Evolutionary conservation across 2,797 vertebrate species (phyloP), one percentile per base, ranked within the genome.

Genomic region (Manis pentadactyla): DNA sequence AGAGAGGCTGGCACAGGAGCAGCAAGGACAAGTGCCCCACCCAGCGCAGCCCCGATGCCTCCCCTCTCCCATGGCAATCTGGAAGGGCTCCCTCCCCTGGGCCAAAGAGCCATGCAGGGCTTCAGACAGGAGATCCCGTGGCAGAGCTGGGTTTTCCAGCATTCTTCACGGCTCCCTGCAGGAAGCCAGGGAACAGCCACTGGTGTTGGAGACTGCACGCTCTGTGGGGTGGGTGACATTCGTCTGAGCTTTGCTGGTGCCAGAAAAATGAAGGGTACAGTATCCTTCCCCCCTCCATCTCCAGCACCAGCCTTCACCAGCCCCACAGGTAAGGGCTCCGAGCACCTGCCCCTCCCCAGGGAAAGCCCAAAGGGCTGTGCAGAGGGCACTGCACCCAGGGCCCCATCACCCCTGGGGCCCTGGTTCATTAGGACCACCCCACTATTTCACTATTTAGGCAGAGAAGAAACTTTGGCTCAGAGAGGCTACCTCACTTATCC

Each of bases 1-100:
- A 27, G 68, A 31, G 68, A 92, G 77, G 53, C 55, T 81, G 46
- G 77, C 14, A 57, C 68, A 6, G 6, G 78, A 61, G 19, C 5
- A 39, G 15, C 18, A 31, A 53, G 18, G 75, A 34, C 27, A 82
- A 71, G 46, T 12, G 0, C 51, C 66, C 34, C 75, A 18, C 49
- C 23, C 9, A 37, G 4, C 25, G 2, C 10, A 46, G 37, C 27
- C 14, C 18, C 0, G 0, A 17, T 29, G 17, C 19, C 0, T 3
- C 42, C n/a, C 27, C 19, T 13, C n/a, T 2, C 59, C 69, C 42
- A 25, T 2, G 23, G 14, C 31, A 46, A 46, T 39, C 23, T 78
- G 49, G 49, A 19, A 11, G 7, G 31, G 34, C 21, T 53, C 61
- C 66, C 74, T 49, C 75, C 74, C 53, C 79, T 31, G 53, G 31